These are phyloP conservation scores for Cantharis rufa DNA, from an alignment of 2,888 invertebrate species.

Conservation along the genomic window DNA sequence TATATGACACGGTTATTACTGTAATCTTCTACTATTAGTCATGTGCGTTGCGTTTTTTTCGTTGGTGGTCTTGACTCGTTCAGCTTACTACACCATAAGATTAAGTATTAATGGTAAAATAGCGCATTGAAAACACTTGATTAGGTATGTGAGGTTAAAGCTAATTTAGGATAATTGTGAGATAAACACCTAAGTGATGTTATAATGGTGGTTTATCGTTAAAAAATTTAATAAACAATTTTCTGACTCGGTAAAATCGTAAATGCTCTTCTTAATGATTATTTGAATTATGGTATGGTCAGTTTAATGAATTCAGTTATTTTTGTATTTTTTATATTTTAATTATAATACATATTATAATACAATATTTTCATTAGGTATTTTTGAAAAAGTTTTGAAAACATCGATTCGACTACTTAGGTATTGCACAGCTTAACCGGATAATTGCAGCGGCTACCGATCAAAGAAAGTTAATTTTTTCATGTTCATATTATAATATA, in stretches of 20 bases:
- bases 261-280: not conserved
- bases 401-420: not conserved
- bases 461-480: not conserved
- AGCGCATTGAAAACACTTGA: slow-evolving; percentile 15
- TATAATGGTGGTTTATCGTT: not conserved
- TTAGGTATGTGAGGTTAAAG: slow-evolving; percentile 16
- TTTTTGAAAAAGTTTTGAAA: not conserved
- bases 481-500: no score
- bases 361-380: no score
- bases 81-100: slow-evolving; percentile 9
- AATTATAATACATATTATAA: no score
- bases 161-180: slow-evolving; percentile 26
- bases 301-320: not conserved
- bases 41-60: slow-evolving; percentile 47
- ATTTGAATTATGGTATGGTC: not conserved
- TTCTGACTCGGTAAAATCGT: not conserved
- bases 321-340: no score
- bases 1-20: slow-evolving; percentile 50
- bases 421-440: not conserved
- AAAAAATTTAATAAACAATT: not conserved
- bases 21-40: slow-evolving; percentile 52
- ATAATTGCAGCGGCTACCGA: not conserved
- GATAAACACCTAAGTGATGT: not conserved
- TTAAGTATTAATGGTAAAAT: slow-evolving; percentile 19
- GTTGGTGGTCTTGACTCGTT: slow-evolving; percentile 44